A percentile compares a stretch with the other conserved stretches of the same genome.
phyloP scores from a whole-genome alignment of 2,888 invertebrate genomes.

The Cosmia trapezina region DNA sequence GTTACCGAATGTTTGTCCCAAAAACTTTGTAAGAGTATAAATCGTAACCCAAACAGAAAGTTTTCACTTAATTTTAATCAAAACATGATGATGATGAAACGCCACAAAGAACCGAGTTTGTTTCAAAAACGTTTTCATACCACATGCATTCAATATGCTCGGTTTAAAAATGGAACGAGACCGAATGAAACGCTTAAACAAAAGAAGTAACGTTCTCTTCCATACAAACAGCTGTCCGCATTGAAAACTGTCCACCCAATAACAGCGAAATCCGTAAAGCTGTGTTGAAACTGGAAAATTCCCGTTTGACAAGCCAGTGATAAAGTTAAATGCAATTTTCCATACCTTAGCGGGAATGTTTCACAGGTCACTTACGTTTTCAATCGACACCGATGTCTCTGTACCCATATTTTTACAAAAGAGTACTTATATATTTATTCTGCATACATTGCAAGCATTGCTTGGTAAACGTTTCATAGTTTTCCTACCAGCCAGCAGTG shows the following conservation, averaged over 20 bases:
- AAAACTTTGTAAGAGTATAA: slow-evolving; percentile 5
- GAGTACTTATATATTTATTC: not conserved
- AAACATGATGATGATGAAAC: not conserved
- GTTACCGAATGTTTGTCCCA: too few relatives aligned
- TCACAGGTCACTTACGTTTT: slow-evolving; percentile 59
- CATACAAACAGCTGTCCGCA: slow-evolving; percentile 27
- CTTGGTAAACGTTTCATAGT: not conserved
- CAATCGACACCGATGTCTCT: slow-evolving; percentile 38
- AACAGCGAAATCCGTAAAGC: slow-evolving; percentile 33
- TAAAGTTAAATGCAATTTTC: slow-evolving; percentile 48
- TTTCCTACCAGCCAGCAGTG: slow-evolving; percentile 16
- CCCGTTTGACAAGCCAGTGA: slow-evolving; percentile 17
- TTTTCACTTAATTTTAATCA: not conserved
- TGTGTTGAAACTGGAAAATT: slow-evolving; percentile 33
- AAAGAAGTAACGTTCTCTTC: slow-evolving; percentile 19
- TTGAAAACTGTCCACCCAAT: slow-evolving; percentile 40
- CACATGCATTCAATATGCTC: not conserved
- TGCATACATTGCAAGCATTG: slow-evolving; percentile 12
- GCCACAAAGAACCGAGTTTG: not conserved
- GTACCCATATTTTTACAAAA: slow-evolving; percentile 1
- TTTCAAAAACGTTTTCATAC: slow-evolving; percentile 17
- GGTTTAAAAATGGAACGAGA: slow-evolving; percentile 40
- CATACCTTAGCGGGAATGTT: slow-evolving; percentile 42
- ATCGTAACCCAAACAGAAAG: not conserved
- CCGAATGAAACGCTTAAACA: slow-evolving; percentile 38